Evolutionary conservation across 2,113 vertebrate genomes (phyloP), one percentile per base, ranked within the genome.

Genomic region (Vireo altiloquus): DNA sequence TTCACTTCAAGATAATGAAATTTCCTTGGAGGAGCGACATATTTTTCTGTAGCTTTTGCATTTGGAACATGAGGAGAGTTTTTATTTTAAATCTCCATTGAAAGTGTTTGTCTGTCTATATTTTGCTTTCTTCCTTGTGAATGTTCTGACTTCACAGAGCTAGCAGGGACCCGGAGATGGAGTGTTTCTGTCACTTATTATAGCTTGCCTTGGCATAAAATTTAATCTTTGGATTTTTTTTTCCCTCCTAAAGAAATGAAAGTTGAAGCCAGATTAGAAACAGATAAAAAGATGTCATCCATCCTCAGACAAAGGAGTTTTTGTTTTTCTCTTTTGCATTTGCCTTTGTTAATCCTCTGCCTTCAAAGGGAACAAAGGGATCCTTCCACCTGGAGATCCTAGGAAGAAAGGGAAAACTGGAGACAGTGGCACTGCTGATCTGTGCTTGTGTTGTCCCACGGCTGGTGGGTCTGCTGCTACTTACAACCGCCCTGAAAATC

Each of bases 181-280:
- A 92, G 72, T 46, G 68, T 74, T 96, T 85, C 92, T 96, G 89
- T 90, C 90, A 87, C 95, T 94, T 93, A 63, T 70, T 89, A 84
- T 81, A 89, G 90, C 85, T 94, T 86, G 72, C 37, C 61, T 82
- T 88, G 95, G 81, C 87, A 91, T 76, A 91, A 96, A 81, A 90
- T 89, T 50, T 95, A 94, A 93, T 90, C 79, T 88, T 95, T n/a
- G 53, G 46, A 64, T 22, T 64, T 86, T 87, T 89, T 84, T 83
- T 87, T 81, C 66, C 8, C 4, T 95, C 77, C 74, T 74, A 64
- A 83, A 93, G 95, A 90, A 95, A 96, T 94, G 87, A 69, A 95
- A 96, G 79, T 72, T 90, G 92, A 96, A 95, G 78, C 60, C 79
- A 88, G 91, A 94, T 97, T 95, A 94, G 92, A 79, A 86, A 72